Evolutionary conservation across 2,797 vertebrate genomes (phyloP).

Genomic region (Xerus rutilus): DNA sequence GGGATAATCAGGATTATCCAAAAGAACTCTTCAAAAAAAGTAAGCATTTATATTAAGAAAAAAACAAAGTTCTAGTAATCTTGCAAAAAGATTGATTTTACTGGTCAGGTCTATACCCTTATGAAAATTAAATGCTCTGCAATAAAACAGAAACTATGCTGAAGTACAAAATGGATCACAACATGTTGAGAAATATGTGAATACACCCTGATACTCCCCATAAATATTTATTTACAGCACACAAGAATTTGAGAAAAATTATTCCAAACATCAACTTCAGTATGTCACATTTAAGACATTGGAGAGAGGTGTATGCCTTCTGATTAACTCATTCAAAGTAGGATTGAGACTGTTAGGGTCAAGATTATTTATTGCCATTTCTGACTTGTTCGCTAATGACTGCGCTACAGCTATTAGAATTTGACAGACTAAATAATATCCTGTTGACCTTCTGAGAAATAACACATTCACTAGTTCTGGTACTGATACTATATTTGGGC

Average conservation of each 20-base stretch:
- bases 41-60: constrained; percentile 29
- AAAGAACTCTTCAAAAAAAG: constrained; percentile 8
- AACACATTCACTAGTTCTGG: constrained; percentile 60
- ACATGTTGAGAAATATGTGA: constrained; percentile 60
- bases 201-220: not conserved
- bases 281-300: constrained; percentile 49
- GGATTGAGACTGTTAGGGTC: constrained; percentile 54
- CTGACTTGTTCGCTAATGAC: constrained; percentile 54
- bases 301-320: not conserved
- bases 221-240: constrained; percentile 77
- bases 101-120: constrained; percentile 29
- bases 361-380: constrained; percentile 49
- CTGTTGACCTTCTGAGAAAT: constrained; percentile 68
- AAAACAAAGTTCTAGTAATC: not conserved
- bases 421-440: constrained; percentile 60
- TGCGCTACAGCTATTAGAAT: constrained; percentile 46
- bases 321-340: constrained; percentile 56
- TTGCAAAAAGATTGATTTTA: constrained; percentile 67
- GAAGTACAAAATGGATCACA: constrained; percentile 45
- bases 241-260: constrained; percentile 63
- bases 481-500: constrained; percentile 35
- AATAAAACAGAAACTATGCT: constrained; percentile 36
- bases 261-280: constrained; percentile 63
- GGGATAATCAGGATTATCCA: constrained; percentile 1
- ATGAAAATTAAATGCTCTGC: constrained; percentile 64